Percentiles rank a stretch among this genome's conserved stretches.
These are phyloP conservation scores for Ptychadena robeensis DNA, from an alignment of 2,797 vertebrate species.

Conservation along the genomic window DNA sequence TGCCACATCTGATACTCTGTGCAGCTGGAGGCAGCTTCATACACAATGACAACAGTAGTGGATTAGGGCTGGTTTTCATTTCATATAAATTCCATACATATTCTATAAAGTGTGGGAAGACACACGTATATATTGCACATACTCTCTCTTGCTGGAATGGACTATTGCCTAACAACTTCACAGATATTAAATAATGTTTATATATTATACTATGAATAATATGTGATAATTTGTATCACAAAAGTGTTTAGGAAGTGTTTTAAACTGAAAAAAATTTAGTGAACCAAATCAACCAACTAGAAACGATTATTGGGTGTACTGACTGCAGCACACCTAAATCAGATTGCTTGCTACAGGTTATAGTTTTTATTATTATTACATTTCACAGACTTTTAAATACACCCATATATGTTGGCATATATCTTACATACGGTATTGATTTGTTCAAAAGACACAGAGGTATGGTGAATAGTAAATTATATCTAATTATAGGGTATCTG, in stretches of 20 bases:
- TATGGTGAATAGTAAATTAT: too few relatives aligned
- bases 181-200: not conserved
- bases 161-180: not conserved
- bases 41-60: slow-evolving; percentile 30
- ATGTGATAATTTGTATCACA: not conserved
- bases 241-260: not conserved
- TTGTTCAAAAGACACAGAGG: too few relatives aligned
- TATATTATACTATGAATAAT: not conserved
- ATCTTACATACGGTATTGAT: too few relatives aligned
- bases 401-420: too few relatives aligned
- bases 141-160: slow-evolving; percentile 2
- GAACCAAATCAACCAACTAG: too few relatives aligned
- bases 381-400: too few relatives aligned
- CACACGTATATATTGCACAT: slow-evolving; percentile 58
- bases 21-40: slow-evolving; percentile 48
- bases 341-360: not conserved
- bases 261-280: too few relatives aligned
- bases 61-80: slow-evolving; percentile 48
- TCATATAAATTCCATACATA: slow-evolving; percentile 55
- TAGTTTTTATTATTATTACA: too few relatives aligned
- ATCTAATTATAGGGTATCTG: too few relatives aligned
- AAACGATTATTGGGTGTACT: not conserved
- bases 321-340: not conserved
- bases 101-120: slow-evolving; percentile 63
- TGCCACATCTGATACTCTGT: slow-evolving; percentile 43